phyloP scores from a whole-genome alignment of 2,797 vertebrate genomes.

The Rhynchonycteris naso region DNA sequence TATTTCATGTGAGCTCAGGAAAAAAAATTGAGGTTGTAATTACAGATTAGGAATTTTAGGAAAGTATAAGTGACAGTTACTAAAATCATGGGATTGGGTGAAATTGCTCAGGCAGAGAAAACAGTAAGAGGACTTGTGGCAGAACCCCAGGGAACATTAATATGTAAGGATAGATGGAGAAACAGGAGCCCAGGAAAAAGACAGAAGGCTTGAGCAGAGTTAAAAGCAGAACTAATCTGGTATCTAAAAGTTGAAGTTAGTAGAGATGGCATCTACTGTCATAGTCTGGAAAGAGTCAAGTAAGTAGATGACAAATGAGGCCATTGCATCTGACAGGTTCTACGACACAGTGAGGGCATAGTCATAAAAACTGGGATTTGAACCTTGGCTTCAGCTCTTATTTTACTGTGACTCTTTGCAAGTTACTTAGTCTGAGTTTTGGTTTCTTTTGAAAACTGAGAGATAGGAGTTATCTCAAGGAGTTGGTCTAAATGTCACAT shows the following conservation, averaged over 20 bases:
- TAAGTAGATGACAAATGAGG: constrained; percentile 25
- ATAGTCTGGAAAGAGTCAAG: not conserved
- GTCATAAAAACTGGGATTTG: not conserved
- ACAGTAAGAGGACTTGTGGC: not conserved
- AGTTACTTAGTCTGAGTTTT: constrained; percentile 29
- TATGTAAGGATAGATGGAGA: not conserved
- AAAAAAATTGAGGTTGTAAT: not conserved
- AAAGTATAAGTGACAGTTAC: not conserved
- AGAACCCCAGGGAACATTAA: not conserved
- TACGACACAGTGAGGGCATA: not conserved
- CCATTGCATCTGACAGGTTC: not conserved
- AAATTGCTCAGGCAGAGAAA: constrained; percentile 1
- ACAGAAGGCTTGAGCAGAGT: not conserved
- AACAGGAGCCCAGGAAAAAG: not conserved
- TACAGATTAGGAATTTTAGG: constrained; percentile 27
- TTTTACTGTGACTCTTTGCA: constrained; percentile 16
- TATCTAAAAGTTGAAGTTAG: constrained; percentile 24
- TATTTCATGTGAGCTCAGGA: constrained; percentile 27
- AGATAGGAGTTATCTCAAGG: not conserved
- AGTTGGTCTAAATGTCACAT: constrained; percentile 3
- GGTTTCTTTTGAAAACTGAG: constrained; percentile 38
- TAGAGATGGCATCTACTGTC: not conserved
- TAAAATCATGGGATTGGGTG: not conserved
- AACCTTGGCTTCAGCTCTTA: not conserved
- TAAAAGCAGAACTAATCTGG: constrained; percentile 3